Evolutionary conservation across 2,888 invertebrate genomes (phyloP), one percentile per base, ranked within the genome.

Genomic region (Drosophila kokeensis): DNA sequence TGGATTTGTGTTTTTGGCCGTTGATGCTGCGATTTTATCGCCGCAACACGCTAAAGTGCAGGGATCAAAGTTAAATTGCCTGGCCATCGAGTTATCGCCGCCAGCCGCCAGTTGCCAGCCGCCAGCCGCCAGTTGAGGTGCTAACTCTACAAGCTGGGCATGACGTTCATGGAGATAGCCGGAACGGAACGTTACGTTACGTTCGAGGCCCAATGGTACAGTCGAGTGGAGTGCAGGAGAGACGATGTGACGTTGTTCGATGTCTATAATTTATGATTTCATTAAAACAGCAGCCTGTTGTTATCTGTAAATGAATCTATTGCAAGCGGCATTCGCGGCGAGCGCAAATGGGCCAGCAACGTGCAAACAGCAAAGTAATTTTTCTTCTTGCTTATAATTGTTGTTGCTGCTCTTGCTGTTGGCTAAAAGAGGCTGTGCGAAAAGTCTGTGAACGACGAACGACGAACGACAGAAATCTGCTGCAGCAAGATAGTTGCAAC

Each of bases 261-360:
- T 88, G 85, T 89, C 82, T 74, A 87, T 91, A 90, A 92, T 92
- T 92, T 92, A 92, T 92, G 92, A 92, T 92, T 92, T 92, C 92
- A 92, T 92, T 92, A 92, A 92, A 90, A 87, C 88, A 87, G 89
- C 86, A 86, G 88, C 87, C 85, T 81, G 86, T 87, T 80, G 89
- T 91, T 92, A 92, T 92, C 92, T 86, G 82, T 83, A 85, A 88
- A 84, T 87, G 91, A 91, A 92, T 92, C 91, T 87, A 81, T 87
- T 84, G 91, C 91, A 75, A 38, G 38, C n/a, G 38, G 27, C 53
- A 73, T 45, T 45, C 48, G 69, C 57, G 52, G 63, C 55, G 57
- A 63, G 61, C 66, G 64, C 81, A 82, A 82, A 87, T 87, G 79
- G 89, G 75, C 79, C 73, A 81, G 88, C 90, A 87, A 87, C 89